Conservation (phyloP, 2,888 invertebrate genomes). For the Euplagia quadripunctaria region DNA sequence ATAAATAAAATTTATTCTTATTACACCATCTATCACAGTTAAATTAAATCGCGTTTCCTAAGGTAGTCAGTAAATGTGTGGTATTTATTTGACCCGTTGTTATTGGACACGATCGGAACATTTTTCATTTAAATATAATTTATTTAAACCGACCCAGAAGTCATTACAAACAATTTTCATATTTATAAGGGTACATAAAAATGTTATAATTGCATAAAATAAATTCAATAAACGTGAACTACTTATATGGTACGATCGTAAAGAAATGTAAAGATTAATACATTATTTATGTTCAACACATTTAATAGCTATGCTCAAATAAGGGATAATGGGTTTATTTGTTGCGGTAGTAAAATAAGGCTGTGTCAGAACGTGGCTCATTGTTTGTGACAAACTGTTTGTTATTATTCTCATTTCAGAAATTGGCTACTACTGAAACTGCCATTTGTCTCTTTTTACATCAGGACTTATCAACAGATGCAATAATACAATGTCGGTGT, state of each 20-base stretch:
- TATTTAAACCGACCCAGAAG: not conserved
- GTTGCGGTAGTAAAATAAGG: constrained; percentile 11
- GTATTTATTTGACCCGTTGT: no score
- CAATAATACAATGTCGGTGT: not conserved
- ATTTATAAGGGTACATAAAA: not conserved
- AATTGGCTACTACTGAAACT: not conserved
- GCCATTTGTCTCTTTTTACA: not conserved
- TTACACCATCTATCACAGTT: no score
- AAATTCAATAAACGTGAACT: not conserved
- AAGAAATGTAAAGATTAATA: constrained; percentile 15
- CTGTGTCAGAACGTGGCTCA: not conserved
- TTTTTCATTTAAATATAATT: not conserved
- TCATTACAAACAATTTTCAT: not conserved
- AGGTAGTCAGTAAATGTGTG: no score
- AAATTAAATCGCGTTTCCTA: no score
- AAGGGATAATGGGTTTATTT: constrained; percentile 44
- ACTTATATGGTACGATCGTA: constrained; percentile 6
- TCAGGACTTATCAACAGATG: not conserved
- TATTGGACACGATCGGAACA: no score
- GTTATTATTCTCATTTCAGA: not conserved
- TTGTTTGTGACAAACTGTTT: not conserved
- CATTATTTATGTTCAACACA: constrained; percentile 23
- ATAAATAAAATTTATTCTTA: no score
- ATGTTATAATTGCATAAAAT: not conserved
- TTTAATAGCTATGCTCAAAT: constrained; percentile 14